Evolutionary conservation across 1,140 invertebrate genomes (phyloP).

Genomic region (Brachionus calyciflorus): DNA sequence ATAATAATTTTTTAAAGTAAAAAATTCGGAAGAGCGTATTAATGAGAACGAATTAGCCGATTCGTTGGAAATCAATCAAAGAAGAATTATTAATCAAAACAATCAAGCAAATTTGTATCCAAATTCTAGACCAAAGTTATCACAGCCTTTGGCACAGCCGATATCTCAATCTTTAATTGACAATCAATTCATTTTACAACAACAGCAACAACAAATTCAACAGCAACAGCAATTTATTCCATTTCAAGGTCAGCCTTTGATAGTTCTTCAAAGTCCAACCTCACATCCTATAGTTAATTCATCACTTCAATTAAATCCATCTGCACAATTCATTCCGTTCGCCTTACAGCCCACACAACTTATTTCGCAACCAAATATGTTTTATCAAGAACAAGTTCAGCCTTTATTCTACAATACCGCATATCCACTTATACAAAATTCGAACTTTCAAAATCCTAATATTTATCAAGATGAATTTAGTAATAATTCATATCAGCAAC

Average conservation of each 20-base stretch:
- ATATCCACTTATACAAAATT: conserved; percentile 8
- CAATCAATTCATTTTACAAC: conserved; percentile 21
- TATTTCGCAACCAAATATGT: conserved; percentile 23
- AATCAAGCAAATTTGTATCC: conserved; percentile 10
- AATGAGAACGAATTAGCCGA: not conserved
- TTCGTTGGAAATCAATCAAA: not conserved
- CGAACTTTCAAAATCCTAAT: not conserved
- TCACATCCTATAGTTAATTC: conserved; percentile 33
- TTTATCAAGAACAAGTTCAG: conserved; percentile 40
- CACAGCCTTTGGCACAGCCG: not conserved
- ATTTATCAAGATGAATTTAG: conserved; percentile 9
- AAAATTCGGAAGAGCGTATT: conserved; percentile 13
- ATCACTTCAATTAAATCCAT: conserved; percentile 23
- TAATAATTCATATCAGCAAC: not conserved
- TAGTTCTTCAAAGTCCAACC: not conserved
- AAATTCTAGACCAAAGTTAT: not conserved
- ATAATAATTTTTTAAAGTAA: not conserved
- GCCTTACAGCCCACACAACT: conserved; percentile 1
- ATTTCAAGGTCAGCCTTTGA: conserved; percentile 2
- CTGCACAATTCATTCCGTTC: conserved; percentile 2
- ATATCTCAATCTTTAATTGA: conserved; percentile 13
- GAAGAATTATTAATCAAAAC: not conserved
- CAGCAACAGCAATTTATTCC: conserved; percentile 10
- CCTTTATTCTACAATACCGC: conserved; percentile 25
- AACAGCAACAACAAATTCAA: conserved; percentile 19